These are phyloP conservation scores for Neolamprologus kungweensis DNA, from an alignment of 2,113 vertebrate genomes.

Conservation along the genomic window DNA sequence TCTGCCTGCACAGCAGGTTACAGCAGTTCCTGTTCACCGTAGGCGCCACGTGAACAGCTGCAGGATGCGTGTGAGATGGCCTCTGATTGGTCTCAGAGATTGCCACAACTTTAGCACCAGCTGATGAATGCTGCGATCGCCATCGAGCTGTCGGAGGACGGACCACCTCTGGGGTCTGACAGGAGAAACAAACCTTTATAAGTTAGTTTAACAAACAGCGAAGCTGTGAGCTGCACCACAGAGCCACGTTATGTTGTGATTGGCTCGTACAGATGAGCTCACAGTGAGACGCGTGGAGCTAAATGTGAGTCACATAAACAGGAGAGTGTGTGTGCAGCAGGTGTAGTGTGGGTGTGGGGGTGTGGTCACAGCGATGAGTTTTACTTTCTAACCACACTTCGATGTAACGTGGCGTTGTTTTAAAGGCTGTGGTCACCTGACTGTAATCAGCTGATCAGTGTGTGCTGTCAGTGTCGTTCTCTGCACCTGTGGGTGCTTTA, in stretches of 20 bases:
- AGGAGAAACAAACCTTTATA: background rate
- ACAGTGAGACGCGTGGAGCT: background rate
- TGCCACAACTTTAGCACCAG: background rate
- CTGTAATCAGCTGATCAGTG: rapidly evolving
- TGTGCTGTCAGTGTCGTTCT: background rate
- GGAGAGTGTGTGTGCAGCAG: background rate
- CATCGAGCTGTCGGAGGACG: background rate
- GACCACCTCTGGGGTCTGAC: rapidly evolving
- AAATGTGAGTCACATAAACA: too few species aligned
- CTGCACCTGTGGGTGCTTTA: background rate
- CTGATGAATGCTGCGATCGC: background rate
- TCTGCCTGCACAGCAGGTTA: background rate
- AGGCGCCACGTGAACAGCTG: background rate
- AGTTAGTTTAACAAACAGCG: background rate
- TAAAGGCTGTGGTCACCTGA: background rate
- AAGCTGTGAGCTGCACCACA: background rate
- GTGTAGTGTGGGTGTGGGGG: background rate
- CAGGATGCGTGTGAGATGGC: background rate
- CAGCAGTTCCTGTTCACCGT: background rate
- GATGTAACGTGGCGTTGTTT: background rate
- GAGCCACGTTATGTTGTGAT: background rate
- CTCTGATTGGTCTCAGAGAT: background rate
- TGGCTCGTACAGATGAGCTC: background rate
- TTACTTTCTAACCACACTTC: background rate
- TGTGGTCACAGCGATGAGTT: background rate